Percentiles rank a stretch among this genome's conserved stretches.
Evolutionary conservation across 2,888 invertebrate genomes (phyloP).

Genomic region (Drosophila koepferae): DNA sequence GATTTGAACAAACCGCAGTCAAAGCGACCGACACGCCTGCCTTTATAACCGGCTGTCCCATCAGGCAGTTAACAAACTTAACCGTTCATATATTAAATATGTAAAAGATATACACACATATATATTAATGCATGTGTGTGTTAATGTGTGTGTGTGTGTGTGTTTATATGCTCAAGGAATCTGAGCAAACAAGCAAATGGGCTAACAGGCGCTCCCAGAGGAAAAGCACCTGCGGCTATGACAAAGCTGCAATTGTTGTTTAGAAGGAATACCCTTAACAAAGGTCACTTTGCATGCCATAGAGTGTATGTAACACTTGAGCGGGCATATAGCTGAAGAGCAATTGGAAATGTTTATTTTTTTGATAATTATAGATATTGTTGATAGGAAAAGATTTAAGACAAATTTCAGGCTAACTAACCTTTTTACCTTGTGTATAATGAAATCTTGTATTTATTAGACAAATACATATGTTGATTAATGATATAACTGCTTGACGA

Average conservation of each 20-base stretch:
- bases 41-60: slow-evolving; percentile 57
- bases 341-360: background rate
- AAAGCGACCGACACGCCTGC: slow-evolving; percentile 61
- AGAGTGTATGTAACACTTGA: background rate
- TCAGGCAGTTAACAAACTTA: slow-evolving; percentile 49
- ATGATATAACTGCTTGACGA: no score
- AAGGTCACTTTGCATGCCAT: background rate
- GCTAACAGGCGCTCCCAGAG: slow-evolving; percentile 24
- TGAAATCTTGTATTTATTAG: no score
- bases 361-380: background rate
- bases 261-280: background rate
- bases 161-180: slow-evolving; percentile 19
- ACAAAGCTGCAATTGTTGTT: slow-evolving; percentile 27
- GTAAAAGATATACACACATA: slow-evolving; percentile 17
- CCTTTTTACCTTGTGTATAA: no score
- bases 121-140: background rate
- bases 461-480: no score
- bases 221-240: slow-evolving; percentile 14
- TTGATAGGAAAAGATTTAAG: background rate
- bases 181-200: slow-evolving; percentile 16
- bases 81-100: slow-evolving; percentile 36
- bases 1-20: slow-evolving; percentile 51
- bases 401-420: no score
- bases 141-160: background rate
- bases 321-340: background rate